Evolutionary conservation across 37 sponge, comb jelly and placozoan species (phyloP).

Genomic region (Eunapius fragilis): DNA sequence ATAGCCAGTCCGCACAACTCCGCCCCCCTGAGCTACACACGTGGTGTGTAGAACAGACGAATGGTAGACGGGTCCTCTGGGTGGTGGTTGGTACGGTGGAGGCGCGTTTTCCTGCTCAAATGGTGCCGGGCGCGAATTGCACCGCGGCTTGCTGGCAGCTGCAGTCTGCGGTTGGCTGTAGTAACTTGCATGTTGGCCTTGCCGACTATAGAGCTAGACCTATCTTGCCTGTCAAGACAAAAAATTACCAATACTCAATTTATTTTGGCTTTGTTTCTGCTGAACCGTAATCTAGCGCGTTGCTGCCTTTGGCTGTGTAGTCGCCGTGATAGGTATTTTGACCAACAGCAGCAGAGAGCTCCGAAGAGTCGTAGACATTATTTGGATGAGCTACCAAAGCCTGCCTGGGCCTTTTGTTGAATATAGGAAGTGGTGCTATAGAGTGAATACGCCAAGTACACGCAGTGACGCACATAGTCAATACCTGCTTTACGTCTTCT

Average conservation of each 20-base stretch:
- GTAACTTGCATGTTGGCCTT: background rate
- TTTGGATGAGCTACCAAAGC: conserved; percentile 70
- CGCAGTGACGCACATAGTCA: background rate
- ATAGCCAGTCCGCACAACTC: background rate
- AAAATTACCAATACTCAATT: background rate
- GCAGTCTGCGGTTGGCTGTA: background rate
- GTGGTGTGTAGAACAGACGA: background rate
- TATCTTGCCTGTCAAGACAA: background rate
- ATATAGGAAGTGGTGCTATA: conserved; percentile 57
- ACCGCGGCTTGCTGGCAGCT: background rate
- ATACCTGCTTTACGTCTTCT: background rate
- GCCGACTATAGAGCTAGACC: background rate
- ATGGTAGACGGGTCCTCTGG: background rate
- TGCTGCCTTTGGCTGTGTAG: background rate
- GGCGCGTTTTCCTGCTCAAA: background rate
- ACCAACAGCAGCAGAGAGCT: background rate
- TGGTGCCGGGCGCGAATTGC: background rate
- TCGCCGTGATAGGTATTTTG: background rate
- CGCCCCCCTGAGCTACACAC: background rate
- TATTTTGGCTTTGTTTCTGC: background rate
- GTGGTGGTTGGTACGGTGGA: background rate
- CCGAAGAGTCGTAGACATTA: conserved; percentile 10
- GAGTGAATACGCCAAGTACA: background rate
- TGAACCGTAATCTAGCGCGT: background rate
- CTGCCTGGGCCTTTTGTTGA: conserved; percentile 63